These are phyloP conservation scores for Cyprinodon tularosa DNA, from an alignment of 2,113 vertebrate species.

Conservation along the genomic window DNA sequence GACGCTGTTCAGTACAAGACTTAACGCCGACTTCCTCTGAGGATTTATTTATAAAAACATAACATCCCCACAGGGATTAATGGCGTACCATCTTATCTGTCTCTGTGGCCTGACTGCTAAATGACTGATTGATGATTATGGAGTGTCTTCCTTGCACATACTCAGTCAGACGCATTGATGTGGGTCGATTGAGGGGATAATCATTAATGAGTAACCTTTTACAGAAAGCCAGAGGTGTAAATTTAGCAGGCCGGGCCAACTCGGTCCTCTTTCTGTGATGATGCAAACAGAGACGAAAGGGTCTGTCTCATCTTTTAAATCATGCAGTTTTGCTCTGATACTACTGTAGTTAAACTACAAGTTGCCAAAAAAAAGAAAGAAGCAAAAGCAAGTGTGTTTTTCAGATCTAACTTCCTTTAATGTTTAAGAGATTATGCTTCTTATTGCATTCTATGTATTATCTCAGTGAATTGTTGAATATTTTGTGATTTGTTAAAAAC, in stretches of 20 bases:
- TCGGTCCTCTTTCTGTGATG: constrained; percentile 24
- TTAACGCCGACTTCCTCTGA: constrained; percentile 2
- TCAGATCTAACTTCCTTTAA: not conserved
- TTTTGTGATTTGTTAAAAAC: not conserved
- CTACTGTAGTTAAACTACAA: constrained; percentile 1
- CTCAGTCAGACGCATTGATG: constrained; percentile 28
- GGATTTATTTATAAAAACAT: constrained; percentile 18
- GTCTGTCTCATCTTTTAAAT: constrained; percentile 36
- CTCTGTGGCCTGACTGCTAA: constrained; percentile 13
- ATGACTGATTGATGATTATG: constrained; percentile 13
- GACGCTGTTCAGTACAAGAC: not conserved
- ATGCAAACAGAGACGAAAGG: constrained; percentile 25
- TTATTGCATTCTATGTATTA: not conserved
- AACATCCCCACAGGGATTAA: constrained; percentile 17
- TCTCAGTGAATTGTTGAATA: not conserved
- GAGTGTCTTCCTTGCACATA: not conserved
- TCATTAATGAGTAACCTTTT: constrained; percentile 38
- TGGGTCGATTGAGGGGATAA: constrained; percentile 1
- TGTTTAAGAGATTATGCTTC: not conserved
- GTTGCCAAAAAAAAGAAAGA: not conserved
- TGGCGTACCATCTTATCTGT: not conserved
- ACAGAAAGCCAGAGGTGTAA: constrained; percentile 16
- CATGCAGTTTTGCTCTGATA: constrained; percentile 8
- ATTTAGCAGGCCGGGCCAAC: constrained; percentile 28
- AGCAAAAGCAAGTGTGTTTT: not conserved